Evolutionary conservation across 1,140 invertebrate genomes (phyloP).

Genomic region (Pseudachorutes palmiensis): DNA sequence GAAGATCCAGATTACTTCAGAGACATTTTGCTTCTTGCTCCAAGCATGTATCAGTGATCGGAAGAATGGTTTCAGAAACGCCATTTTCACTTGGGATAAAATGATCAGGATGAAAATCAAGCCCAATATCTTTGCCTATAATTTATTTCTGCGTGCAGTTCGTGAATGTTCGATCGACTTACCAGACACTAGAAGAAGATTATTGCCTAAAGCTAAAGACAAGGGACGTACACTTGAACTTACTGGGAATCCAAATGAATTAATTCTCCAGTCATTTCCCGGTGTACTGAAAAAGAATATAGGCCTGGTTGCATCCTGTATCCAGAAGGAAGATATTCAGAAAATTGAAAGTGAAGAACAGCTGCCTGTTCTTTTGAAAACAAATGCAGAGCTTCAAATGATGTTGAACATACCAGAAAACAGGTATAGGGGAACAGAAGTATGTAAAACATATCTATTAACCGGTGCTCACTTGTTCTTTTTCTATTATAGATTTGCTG

Average conservation of each 20-base stretch:
- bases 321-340: background rate
- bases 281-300: background rate
- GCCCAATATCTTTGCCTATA: conserved; percentile 65
- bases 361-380: background rate
- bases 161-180: conserved; percentile 56
- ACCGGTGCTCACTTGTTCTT: background rate
- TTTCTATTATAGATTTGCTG: conserved; percentile 50
- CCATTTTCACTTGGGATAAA: conserved; percentile 73
- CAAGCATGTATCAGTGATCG: conserved; percentile 71
- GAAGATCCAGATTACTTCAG: conserved; percentile 53
- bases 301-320: background rate
- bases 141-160: conserved; percentile 66
- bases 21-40: conserved; percentile 69
- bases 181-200: too few species aligned
- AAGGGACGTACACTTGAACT: conserved; percentile 17
- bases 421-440: background rate
- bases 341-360: background rate
- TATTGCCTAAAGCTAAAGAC: too few species aligned
- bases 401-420: background rate
- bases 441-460: background rate
- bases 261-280: too few species aligned
- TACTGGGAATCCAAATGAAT: too few species aligned
- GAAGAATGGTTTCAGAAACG: conserved; percentile 67
- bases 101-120: conserved; percentile 57
- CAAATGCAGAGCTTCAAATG: background rate